Percentiles rank a stretch among this genome's conserved stretches.
Evolutionary conservation across 2,888 invertebrate species (phyloP).

Genomic region (Caenorhabditis uteleia): DNA sequence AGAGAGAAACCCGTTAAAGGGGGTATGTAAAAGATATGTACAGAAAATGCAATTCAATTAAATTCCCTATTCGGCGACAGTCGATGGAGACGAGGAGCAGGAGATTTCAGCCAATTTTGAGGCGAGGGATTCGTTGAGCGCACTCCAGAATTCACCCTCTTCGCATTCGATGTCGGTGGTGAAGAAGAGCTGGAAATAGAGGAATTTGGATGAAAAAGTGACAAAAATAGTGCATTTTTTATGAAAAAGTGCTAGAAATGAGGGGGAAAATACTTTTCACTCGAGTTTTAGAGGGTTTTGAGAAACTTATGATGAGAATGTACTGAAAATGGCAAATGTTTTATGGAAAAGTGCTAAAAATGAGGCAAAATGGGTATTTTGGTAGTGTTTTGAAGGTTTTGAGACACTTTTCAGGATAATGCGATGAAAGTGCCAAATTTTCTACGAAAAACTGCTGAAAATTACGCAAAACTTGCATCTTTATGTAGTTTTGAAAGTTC

Average conservation of each 20-base stretch:
- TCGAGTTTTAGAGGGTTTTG: too few relatives aligned
- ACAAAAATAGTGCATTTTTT: neutral
- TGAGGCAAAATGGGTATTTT: too few relatives aligned
- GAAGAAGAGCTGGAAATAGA: constrained; percentile 40
- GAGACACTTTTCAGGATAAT: too few relatives aligned
- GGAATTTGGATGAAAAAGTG: neutral
- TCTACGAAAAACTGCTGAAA: neutral
- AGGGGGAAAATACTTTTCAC: too few relatives aligned
- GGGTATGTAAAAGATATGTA: neutral
- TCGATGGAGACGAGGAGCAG: neutral
- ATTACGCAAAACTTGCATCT: too few relatives aligned
- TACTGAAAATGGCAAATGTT: neutral
- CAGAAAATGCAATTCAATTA: neutral
- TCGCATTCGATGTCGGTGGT: constrained; percentile 45
- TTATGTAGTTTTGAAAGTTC: too few relatives aligned
- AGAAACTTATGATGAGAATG: neutral
- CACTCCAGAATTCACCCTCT: constrained; percentile 40
- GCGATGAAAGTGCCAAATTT: neutral
- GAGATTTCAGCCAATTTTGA: constrained; percentile 21
- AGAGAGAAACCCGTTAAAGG: constrained; percentile 5
- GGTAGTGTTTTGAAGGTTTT: too few relatives aligned
- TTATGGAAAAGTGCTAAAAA: neutral
- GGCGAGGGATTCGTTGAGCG: constrained; percentile 24
- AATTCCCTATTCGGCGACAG: neutral
- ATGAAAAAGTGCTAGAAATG: neutral